Base-by-base conservation (phyloP, 2,888 invertebrate species). In the Nudaria mundana region DNA sequence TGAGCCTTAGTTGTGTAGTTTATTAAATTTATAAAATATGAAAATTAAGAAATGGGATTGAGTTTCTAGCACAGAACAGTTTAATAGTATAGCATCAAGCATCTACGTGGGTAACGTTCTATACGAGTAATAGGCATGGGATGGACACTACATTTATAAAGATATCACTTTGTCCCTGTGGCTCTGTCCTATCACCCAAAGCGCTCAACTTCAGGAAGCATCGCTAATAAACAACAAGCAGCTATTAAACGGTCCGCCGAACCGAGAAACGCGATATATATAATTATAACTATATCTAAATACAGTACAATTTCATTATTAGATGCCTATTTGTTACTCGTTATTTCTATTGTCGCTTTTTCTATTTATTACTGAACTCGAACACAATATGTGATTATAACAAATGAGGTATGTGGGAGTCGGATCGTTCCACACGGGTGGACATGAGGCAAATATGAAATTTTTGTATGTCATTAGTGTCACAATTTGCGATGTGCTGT, bases 321-420 rank as follows among this genome's bases (percentile, higher is more conserved):
- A 84, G 83, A 76, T 76, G 73, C 71, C 72, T 81, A 81, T 86
- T 84, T 84, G 78, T 81, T 77, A 76, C 76, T 85, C 72, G 81
- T 82, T 83, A 85, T 77, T 81, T 66, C 84, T 80, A 85, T 88
- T 87, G 87, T 87, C 83, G 83, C 82, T 81, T 83, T 86, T 85
- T 82, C 81, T 82, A 84, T 86, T 85, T 86, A 85, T 83, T 87
- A 82, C 68, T 77, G 69, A 65, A 69, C 76, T 84, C 77, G 69
- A 65, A 69, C 76, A 84, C 81, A 84, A 81, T 82, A 76, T 85
- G 77, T 87, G 81, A 84, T 88, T 87, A 87, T 82, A 81, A 79
- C 76, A 77, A 81, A 81, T 78, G 79, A 75, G 72, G 65, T 75
- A 72, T 76, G 81, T 79, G 83, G 80, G 76, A 77, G 80, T 70